A percentile compares a stretch with the other conserved stretches of the same genome.
Conservation (phyloP, 2,113 vertebrate species). For the Percopsis transmontana region DNA sequence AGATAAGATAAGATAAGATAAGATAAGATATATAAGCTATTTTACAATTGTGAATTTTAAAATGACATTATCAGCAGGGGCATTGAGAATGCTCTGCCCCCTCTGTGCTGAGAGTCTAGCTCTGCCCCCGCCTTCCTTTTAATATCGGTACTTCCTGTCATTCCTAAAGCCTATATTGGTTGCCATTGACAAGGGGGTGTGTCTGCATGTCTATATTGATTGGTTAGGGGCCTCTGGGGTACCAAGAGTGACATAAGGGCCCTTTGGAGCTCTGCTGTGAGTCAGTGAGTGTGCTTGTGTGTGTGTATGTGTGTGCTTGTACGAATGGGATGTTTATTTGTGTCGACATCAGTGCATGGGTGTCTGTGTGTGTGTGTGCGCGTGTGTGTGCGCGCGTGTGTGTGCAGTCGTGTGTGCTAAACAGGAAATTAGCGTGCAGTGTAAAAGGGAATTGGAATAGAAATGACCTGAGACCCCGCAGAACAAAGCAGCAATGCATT, state of each 20-base stretch:
- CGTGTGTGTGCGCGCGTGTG: constrained; percentile 1
- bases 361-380: constrained; percentile 5
- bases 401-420: constrained; percentile 3
- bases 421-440: constrained; percentile 17
- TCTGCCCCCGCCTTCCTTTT: too few species aligned
- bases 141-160: constrained; percentile 22
- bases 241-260: constrained; percentile 8
- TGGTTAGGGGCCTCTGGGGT: constrained; percentile 31
- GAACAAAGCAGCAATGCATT: background rate
- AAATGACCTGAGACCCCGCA: constrained; percentile 7
- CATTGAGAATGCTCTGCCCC: too few species aligned
- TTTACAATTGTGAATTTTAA: too few species aligned
- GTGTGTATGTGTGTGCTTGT: background rate
- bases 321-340: background rate
- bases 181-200: constrained; percentile 51
- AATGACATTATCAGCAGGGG: too few species aligned
- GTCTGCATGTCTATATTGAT: constrained; percentile 50
- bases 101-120: too few species aligned
- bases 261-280: constrained; percentile 7
- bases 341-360: background rate
- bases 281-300: background rate
- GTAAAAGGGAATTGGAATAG: constrained; percentile 1
- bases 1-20: too few species aligned
- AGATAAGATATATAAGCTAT: too few species aligned
- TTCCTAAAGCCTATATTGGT: constrained; percentile 17